A percentile compares a stretch with the other conserved stretches of the same genome.
These are phyloP conservation scores for Sandelia bainsii DNA, from an alignment of 2,797 vertebrate genomes.

Conservation along the genomic window DNA sequence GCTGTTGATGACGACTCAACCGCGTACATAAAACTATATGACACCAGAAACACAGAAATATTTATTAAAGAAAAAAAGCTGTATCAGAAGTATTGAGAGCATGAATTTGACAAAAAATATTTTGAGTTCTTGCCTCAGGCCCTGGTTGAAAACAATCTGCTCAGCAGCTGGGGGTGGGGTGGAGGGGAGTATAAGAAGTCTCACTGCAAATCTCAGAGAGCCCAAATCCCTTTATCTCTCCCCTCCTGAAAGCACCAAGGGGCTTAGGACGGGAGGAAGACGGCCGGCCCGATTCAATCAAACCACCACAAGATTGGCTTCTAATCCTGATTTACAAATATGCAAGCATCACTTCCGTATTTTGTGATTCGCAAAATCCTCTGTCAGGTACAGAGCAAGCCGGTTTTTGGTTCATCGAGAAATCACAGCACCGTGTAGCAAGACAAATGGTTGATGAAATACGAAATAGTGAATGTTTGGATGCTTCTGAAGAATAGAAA, in stretches of 20 bases:
- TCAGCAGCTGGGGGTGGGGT: constrained; percentile 49
- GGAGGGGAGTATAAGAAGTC: constrained; percentile 62
- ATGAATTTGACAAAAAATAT: constrained; percentile 50
- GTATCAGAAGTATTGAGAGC: constrained; percentile 48
- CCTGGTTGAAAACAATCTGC: constrained; percentile 69
- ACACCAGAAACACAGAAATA: constrained; percentile 6
- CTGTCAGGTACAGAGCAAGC: constrained; percentile 52
- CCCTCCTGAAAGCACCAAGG: constrained; percentile 75
- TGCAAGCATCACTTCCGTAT: constrained; percentile 63
- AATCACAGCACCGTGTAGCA: constrained; percentile 13
- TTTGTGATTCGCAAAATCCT: constrained; percentile 61
- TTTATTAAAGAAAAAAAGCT: constrained; percentile 22
- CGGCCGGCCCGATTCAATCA: constrained; percentile 79
- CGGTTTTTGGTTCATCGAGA: constrained; percentile 19
- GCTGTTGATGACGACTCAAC: constrained; percentile 1
- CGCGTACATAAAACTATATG: constrained; percentile 7
- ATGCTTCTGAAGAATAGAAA: constrained; percentile 8
- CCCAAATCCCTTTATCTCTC: constrained; percentile 84
- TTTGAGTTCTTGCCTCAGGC: constrained; percentile 50
- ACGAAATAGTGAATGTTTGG: neutral
- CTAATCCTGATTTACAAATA: constrained; percentile 83
- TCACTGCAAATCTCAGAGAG: constrained; percentile 75
- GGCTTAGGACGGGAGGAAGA: constrained; percentile 77
- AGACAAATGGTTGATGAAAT: constrained; percentile 18
- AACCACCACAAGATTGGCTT: constrained; percentile 76